Evolutionary conservation across 1,140 invertebrate genomes (phyloP), one percentile per base, ranked within the genome.

Genomic region (Samia ricini): DNA sequence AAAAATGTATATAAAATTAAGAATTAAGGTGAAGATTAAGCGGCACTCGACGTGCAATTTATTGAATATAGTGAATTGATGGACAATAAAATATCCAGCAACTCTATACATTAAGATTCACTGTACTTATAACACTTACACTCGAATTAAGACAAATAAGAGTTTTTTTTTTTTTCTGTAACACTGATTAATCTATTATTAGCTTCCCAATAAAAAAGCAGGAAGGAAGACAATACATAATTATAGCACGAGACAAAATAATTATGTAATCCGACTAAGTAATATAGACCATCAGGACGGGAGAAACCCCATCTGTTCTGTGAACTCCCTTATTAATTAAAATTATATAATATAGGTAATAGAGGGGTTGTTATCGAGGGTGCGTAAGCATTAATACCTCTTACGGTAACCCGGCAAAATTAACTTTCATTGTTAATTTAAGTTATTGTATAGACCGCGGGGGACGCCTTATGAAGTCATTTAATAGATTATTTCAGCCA

Each of bases 291-390:
- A 42, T 29, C 49, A 12, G 12, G 18, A 21, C 59, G 58, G 67
- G 72, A 69, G 68, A 71, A 76, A 69, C 68, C 56, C 55, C 56
- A 23, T 68, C 61, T 68, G 52, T 55, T 21, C 69, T 42, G 33
- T 64, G 58, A 71, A 69, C 56, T 67, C 42, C 29, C 51, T 63
- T 52, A 70, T 76, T 74, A 73, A 73, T 76, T 76, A 76, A 76
- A 71, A 73, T 71, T 68, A 67, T 42, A 42, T 42, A 76, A 72
- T 63, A 66, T 64, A 24, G 12, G 10, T 12, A 12, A n/a, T 49
- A 19, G 48, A 72, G 67, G 68, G 68, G 68, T 71, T 62, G 62
- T 62, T 55, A 72, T 70, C 71, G 59, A 64, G 70, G 61, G 59
- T 66, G 64, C 60, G 69, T 61, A 65, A 48, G 54, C 64, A 61